Evolutionary conservation across 2,888 invertebrate genomes (phyloP), one percentile per base, ranked within the genome.

Genomic region (Drosophila setosimentum): DNA sequence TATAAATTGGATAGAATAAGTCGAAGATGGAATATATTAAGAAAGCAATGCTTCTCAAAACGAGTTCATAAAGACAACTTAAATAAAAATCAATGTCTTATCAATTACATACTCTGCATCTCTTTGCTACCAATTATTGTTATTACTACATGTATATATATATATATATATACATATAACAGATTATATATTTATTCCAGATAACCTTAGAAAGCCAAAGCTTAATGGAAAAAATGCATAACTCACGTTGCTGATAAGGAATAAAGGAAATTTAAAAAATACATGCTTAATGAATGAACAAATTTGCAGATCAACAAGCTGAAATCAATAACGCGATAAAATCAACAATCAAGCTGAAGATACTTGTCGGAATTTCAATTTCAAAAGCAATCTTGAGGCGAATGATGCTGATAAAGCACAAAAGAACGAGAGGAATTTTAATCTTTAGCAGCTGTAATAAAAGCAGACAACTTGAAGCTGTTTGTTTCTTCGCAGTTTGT

Each of bases 371-470:
- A 71, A 42, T 60, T 55, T 35, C 27, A 68, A 54, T 29, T 57
- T 45, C n/a, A 40, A 60, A 58, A 6, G 33, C 49, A 59, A 49
- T 6, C 51, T 27, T 21, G 29, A 21, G 21, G 35, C 57, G 11
- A 53, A 42, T 29, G 60, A 68, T 59, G 70, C 74, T 70, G 64
- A 79, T 62, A 30, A 32, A 55, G 40, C 53, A 51, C 11, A 42
- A 54, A 40, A 24, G 18, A 48, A n/a, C 33, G 24, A 45, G 33
- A 7, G 37, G 40, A 42, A 57, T 35, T 18, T 13, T 33, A 42
- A 68, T 54, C 58, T 58, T 30, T 54, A 5, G 11, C 42, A 60
- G 60, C 45, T 57, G 69, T 49, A 40, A 68, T 60, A 42, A 60
- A 37, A 30, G 16, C 16, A 27, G 35, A 55, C 30, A 53, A 18